Conservation (phyloP, 2,888 invertebrate species). For the Tolmerus cingulatus region DNA sequence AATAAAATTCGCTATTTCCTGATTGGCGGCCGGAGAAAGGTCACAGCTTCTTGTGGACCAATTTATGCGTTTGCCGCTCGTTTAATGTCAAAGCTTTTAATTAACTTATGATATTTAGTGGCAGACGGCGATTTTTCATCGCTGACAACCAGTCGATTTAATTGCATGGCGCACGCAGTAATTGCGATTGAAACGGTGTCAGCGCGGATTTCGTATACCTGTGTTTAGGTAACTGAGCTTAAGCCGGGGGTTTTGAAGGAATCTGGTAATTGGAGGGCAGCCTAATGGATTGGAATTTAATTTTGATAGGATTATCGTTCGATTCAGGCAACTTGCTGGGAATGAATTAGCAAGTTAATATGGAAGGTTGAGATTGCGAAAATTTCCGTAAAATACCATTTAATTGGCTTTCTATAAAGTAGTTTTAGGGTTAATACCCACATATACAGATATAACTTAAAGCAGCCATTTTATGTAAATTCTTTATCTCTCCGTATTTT, state of each 20-base stretch:
- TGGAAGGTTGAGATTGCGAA: background rate
- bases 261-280: background rate
- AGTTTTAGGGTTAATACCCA: background rate
- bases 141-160: background rate
- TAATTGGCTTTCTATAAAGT: background rate
- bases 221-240: background rate
- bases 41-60: background rate
- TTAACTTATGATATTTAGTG: background rate
- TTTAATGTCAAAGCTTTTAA: background rate
- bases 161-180: background rate
- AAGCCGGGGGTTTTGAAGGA: background rate
- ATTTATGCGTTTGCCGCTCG: background rate
- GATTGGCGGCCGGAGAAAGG: background rate
- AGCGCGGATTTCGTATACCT: background rate
- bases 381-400: background rate
- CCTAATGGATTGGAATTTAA: background rate
- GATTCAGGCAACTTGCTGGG: background rate
- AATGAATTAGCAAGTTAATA: background rate
- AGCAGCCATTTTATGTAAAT: too few relatives aligned
- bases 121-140: background rate
- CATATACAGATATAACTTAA: too few relatives aligned
- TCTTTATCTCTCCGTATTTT: too few relatives aligned
- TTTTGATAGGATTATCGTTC: background rate
- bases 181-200: background rate
- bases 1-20: background rate